These are phyloP conservation scores for Apteryx owenii DNA, from an alignment of 2,113 vertebrate genomes.

Conservation along the genomic window DNA sequence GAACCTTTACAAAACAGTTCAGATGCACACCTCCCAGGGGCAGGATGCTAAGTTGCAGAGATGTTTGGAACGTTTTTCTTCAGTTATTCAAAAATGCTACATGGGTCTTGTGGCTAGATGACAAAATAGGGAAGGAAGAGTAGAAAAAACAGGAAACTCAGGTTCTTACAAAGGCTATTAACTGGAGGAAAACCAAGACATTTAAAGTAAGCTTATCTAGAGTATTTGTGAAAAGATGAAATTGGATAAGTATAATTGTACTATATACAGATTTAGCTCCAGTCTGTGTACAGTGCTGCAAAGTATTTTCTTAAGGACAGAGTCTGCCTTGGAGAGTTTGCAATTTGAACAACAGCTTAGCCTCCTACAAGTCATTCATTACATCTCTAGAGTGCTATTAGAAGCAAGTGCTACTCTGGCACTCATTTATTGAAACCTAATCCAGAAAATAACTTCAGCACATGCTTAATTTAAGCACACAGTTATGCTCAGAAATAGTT, in stretches of 20 bases:
- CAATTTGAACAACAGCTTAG: background rate
- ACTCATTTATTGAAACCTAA: background rate
- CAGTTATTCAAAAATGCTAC: background rate
- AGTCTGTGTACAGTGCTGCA: background rate
- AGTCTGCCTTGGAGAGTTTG: background rate
- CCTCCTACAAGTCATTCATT: background rate
- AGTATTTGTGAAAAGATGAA: background rate
- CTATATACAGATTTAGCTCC: background rate
- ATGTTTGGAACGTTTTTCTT: background rate
- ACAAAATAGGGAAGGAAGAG: accelerated
- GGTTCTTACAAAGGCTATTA: background rate
- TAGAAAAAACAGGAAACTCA: background rate
- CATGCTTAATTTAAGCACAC: background rate
- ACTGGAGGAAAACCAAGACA: background rate
- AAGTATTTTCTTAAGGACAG: background rate
- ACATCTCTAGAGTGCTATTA: background rate
- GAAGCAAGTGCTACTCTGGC: background rate
- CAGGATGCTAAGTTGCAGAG: background rate
- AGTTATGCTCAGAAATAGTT: background rate
- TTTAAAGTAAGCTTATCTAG: background rate
- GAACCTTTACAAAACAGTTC: background rate
- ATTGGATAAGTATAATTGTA: background rate
- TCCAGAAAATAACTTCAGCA: background rate
- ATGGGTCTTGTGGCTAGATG: background rate
- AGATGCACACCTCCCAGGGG: background rate